Evolutionary conservation across 2,888 invertebrate genomes (phyloP).

Genomic region (Amphiduros pacificus): DNA sequence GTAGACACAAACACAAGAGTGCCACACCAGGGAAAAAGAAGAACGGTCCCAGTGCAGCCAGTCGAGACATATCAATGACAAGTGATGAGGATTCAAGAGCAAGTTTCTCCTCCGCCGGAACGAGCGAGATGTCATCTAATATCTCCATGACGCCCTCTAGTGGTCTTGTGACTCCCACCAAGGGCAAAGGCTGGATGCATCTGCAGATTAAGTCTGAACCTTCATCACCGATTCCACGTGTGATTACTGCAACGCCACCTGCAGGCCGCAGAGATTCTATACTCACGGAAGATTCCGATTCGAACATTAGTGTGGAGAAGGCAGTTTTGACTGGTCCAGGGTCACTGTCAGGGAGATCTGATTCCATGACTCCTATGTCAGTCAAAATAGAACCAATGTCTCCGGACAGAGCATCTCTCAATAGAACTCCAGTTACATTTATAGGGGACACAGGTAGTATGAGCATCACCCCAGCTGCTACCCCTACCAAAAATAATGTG

Average conservation of each 20-base stretch:
- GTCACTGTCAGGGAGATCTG: too few relatives aligned
- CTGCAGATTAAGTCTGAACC: slow-evolving; percentile 25
- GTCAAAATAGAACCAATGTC: not conserved
- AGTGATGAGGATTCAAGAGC: not conserved
- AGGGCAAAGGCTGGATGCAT: slow-evolving; percentile 17
- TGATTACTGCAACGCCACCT: not conserved
- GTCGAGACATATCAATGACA: too few relatives aligned
- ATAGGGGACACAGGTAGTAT: not conserved
- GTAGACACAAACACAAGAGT: too few relatives aligned
- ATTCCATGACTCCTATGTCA: not conserved
- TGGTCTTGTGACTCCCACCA: not conserved
- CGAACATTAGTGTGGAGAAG: too few relatives aligned
- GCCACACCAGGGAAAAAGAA: not conserved
- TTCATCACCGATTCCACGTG: not conserved
- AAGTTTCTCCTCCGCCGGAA: too few relatives aligned
- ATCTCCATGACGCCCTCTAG: not conserved
- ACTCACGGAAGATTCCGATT: too few relatives aligned
- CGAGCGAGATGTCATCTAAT: too few relatives aligned
- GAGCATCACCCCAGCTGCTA: too few relatives aligned
- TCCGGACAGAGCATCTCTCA: not conserved
- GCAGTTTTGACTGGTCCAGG: too few relatives aligned
- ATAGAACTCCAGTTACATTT: not conserved
- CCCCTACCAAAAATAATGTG: not conserved
- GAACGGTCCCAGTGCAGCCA: too few relatives aligned
- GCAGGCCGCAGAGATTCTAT: not conserved